Percentiles rank a stretch among this genome's conserved stretches.
Conservation (phyloP, 2,797 vertebrate species). For the Mus minutoides region DNA sequence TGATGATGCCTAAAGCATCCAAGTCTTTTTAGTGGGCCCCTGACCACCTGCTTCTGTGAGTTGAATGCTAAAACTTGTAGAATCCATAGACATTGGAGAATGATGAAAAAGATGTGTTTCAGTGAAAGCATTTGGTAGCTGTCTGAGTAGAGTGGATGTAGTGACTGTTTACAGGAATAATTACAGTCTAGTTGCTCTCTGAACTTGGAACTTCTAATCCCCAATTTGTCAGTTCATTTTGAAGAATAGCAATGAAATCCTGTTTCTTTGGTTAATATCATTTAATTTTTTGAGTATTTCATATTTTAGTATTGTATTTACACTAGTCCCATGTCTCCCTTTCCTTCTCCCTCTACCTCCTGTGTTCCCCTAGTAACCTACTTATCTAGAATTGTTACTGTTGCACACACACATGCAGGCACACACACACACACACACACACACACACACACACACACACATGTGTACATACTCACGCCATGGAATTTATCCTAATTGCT, state of each 20-base stretch:
- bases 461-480: rapidly evolving
- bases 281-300: background rate
- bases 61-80: constrained; percentile 13
- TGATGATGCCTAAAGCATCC: background rate
- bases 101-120: background rate
- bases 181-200: background rate
- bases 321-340: background rate
- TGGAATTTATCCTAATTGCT: background rate
- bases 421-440: too few relatives aligned
- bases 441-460: background rate
- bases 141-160: background rate
- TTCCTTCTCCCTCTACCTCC: background rate
- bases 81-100: background rate
- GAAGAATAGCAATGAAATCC: background rate
- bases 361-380: background rate
- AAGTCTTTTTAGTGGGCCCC: background rate
- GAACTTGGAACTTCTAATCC: background rate
- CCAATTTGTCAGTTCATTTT: background rate
- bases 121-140: background rate
- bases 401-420: background rate
- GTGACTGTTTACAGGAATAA: constrained; percentile 2
- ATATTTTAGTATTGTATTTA: background rate
- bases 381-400: background rate
- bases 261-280: background rate
- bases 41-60: background rate